phyloP scores from a whole-genome alignment of 2,797 vertebrate species.

The Melanotaenia parkinsoni region DNA sequence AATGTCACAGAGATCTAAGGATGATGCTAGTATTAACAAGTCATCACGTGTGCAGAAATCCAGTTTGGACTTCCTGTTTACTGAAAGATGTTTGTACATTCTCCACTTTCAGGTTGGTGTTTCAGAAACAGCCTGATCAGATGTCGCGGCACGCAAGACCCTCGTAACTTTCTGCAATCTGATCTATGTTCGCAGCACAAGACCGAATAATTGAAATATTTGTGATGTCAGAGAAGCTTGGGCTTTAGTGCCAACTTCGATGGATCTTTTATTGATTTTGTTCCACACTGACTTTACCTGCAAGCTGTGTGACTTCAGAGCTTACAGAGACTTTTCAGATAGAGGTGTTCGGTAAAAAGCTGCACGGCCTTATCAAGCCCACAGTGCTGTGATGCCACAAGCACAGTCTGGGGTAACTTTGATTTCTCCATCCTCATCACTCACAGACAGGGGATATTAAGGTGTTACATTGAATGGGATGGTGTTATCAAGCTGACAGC shows the following conservation, averaged over 20 bases:
- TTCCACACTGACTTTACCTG: conserved; percentile 30
- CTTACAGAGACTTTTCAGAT: conserved; percentile 30
- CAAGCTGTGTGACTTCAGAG: conserved; percentile 33
- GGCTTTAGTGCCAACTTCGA: conserved; percentile 16
- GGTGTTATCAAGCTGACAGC: conserved; percentile 20
- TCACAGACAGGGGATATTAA: conserved; percentile 18
- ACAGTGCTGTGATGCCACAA: conserved; percentile 32
- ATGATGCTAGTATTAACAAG: background rate
- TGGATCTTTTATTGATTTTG: conserved; percentile 38
- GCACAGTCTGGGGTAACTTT: conserved; percentile 25
- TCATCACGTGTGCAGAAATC: background rate
- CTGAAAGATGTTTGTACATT: background rate
- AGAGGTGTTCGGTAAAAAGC: background rate
- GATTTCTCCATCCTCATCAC: conserved; percentile 37
- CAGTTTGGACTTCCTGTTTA: background rate
- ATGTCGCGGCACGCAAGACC: conserved; percentile 20
- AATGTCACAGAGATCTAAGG: background rate
- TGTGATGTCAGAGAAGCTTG: conserved; percentile 29
- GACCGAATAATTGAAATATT: conserved; percentile 33
- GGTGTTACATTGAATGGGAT: conserved; percentile 18
- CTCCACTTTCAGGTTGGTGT: background rate
- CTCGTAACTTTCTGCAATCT: conserved; percentile 23
- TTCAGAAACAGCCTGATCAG: background rate
- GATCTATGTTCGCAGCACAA: conserved; percentile 27
- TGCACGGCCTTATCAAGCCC: conserved; percentile 25